These are phyloP conservation scores for Tachuris rubrigastra DNA, from an alignment of 2,113 vertebrate species.

Conservation along the genomic window DNA sequence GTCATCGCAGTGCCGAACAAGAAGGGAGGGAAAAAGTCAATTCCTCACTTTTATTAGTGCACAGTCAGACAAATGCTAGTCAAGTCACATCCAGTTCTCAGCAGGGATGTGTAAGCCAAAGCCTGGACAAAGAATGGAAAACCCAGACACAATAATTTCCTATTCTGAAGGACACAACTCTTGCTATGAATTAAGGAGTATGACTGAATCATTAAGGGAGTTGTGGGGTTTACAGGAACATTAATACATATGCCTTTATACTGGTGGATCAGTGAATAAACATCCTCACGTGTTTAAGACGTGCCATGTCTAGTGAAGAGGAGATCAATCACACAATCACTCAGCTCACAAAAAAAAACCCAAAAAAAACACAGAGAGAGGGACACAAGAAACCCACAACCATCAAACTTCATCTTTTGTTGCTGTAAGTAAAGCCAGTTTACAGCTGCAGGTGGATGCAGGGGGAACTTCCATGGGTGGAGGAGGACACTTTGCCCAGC, in stretches of 20 bases:
- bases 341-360: background rate
- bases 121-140: background rate
- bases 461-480: background rate
- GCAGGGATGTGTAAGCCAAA: background rate
- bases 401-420: background rate
- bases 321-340: background rate
- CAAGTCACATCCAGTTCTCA: background rate
- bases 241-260: background rate
- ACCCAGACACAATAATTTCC: background rate
- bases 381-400: background rate
- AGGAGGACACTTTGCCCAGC: background rate
- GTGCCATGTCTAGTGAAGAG: background rate
- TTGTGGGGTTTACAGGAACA: background rate
- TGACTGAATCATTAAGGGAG: background rate
- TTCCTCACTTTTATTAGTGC: background rate
- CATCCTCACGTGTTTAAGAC: background rate
- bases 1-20: background rate
- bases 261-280: background rate
- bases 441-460: background rate
- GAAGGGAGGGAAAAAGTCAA: background rate
- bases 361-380: background rate
- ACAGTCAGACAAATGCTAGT: background rate
- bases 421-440: background rate
- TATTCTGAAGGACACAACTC: background rate
- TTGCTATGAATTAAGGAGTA: background rate